Conservation (phyloP, 2,797 vertebrate genomes). For the Falco concolor region DNA sequence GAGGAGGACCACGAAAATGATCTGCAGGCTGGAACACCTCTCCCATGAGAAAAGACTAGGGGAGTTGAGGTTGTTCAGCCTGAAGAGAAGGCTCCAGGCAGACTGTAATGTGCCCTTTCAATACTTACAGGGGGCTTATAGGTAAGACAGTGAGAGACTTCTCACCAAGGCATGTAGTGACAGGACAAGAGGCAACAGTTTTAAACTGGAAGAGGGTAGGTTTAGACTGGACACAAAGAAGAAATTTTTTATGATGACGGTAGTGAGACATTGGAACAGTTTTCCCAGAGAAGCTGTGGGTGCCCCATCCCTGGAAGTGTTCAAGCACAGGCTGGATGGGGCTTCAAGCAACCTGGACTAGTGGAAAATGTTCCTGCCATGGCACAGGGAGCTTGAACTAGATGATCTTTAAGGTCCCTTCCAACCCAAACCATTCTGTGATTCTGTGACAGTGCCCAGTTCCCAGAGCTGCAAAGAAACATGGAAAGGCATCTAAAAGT, state of each 20-base stretch:
- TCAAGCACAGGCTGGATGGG: neutral
- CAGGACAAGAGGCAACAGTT: neutral
- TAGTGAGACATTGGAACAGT: neutral
- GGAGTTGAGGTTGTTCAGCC: neutral
- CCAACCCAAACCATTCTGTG: neutral
- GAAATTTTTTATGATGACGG: neutral
- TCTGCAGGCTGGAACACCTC: no score
- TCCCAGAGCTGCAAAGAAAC: neutral
- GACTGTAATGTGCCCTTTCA: neutral
- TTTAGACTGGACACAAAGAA: neutral
- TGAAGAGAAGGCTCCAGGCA: neutral
- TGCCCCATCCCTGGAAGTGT: rapidly evolving
- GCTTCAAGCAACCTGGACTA: neutral
- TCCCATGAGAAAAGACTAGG: neutral
- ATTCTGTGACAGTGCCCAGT: neutral
- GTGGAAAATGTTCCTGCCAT: neutral
- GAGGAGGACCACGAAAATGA: no score
- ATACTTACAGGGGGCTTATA: neutral
- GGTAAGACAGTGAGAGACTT: neutral
- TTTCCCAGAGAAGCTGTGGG: neutral
- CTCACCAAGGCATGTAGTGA: neutral
- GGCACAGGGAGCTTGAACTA: neutral
- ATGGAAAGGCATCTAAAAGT: neutral
- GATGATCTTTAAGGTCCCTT: neutral
- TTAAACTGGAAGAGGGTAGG: neutral